phyloP scores from a whole-genome alignment of 2,888 invertebrate species.

The Taphrorychus bicolor region DNA sequence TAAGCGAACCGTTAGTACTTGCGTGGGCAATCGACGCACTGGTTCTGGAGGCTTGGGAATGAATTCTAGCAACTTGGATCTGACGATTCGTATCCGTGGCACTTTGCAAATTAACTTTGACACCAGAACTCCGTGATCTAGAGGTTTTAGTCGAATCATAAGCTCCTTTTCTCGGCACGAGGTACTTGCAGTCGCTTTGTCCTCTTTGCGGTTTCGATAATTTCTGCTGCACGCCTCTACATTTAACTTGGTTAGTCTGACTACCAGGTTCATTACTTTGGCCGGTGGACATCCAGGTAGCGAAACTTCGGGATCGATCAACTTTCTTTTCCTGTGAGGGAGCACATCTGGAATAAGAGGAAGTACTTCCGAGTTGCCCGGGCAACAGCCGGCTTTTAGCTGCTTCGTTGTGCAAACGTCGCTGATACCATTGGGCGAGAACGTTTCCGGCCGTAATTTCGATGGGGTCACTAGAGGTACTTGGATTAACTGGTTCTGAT shows the following conservation, averaged over 20 bases:
- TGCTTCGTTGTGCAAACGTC: conserved; percentile 43
- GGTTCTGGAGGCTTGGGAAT: background rate
- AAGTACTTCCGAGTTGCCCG: background rate
- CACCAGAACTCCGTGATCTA: background rate
- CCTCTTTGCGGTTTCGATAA: background rate
- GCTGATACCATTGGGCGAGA: conserved; percentile 43
- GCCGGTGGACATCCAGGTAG: conserved; percentile 17
- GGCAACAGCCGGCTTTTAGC: conserved; percentile 3
- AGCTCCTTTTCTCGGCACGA: conserved; percentile 2
- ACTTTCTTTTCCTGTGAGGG: conserved; percentile 9
- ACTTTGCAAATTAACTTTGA: background rate
- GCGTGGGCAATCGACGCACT: background rate
- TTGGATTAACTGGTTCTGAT: conserved; percentile 44
- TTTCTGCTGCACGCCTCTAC: conserved; percentile 10
- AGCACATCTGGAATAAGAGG: conserved; percentile 9
- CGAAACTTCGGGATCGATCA: conserved; percentile 5
- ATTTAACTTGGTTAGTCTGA: conserved; percentile 21
- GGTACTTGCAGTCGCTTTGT: background rate
- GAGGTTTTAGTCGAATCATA: background rate
- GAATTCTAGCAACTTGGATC: background rate
- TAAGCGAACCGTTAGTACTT: background rate
- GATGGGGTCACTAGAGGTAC: conserved; percentile 38
- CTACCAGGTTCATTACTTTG: conserved; percentile 21
- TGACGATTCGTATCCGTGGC: background rate
- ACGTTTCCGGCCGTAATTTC: conserved; percentile 43